Evolutionary conservation across 2,888 invertebrate species (phyloP), one percentile per base, ranked within the genome.

Genomic region (Drosophila stalkeri): DNA sequence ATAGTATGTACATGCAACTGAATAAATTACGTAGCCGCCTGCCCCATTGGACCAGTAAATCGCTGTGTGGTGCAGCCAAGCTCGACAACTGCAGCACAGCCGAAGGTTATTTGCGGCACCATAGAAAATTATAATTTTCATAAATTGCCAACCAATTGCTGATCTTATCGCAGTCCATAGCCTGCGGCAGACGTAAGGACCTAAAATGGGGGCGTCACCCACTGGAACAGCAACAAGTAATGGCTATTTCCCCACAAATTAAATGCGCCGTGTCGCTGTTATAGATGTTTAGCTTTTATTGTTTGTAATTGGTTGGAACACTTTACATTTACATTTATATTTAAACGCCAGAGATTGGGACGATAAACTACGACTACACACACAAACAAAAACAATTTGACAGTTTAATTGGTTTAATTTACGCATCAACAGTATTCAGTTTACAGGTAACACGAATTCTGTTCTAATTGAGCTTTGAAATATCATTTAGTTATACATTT

Each of bases 291-390:
- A 77, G 82, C 72, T 71, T 86, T 86, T 90, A 86, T 86, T 85
- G 62, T 72, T 89, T 86, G 72, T 72, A 86, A 85, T 85, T 82
- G 72, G 76, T 84, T 80, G 80, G 90, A 86, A 86, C 85, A 90
- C 90, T 85, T 85, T 85, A 85, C 86, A 85, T 90, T 87, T 76
- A 77, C 65, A 81, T 86, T 74, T 72, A 69, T 69, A 89, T 86
- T 89, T 77, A 80, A 83, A 71, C 86, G 66, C 66, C 74, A 86
- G 79, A 75, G 63, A 78, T 72, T 72, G 59, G 37, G 80, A 74
- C 82, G 88, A 85, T 85, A 85, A 85, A 82, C 88, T 90, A 88
- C 86, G 69, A 82, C 90, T 90, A 88, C 88, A 85, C 90, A 90
- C 85, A 85, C 85, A 88, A 89, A 85, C 85, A 87, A 87, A 89